Base-by-base conservation (phyloP, 2,113 vertebrate genomes). In the Furnarius figulus region DNA sequence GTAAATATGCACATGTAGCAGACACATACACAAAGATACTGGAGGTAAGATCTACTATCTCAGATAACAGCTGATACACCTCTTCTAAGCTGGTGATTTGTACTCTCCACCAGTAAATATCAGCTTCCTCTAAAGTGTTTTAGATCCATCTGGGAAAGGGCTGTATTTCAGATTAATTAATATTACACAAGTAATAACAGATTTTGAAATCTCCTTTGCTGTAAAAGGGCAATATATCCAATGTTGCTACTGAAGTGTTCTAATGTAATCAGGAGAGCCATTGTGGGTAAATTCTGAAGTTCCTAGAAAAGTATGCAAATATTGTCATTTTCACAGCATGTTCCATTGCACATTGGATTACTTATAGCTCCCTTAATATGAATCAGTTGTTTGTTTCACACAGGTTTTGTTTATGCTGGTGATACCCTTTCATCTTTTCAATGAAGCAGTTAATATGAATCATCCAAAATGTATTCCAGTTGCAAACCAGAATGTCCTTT, bases 361-460 rank as follows among this genome's bases (percentile, higher is more conserved):
- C 78, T 80, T 87, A 72, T 50, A 86, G 19, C 42, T 94, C 62
- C 87, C 76, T 76, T 83, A 93, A 88, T 86, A 92, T 56, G 86
- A 91, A 80, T 19, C 3, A 2, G 4, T 80, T 68, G 5, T 22
- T 90, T 89, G 66, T 85, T 96, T 96, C 93, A 90, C 80, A 65
- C 83, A 83, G 79, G 67, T 97, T 96, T 89, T 96, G 65, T 93
- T 97, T 95, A 91, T 49, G 66, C 6, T 8, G 7, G 55, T 78
- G 46, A 55, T 78, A 56, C 9, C 22, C 61, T 96, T 90, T 86
- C 31, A 31, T 90, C 65, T 82, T 93, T 83, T 83, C 81, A 92
- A 61, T 67, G 75, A 92, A 62, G 46, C 42, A 82, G 72, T 76
- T 93, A 85, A 76, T 63, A 83, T 16, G 35, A 89, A 47, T 37